Conservation (phyloP, 2,888 invertebrate genomes). For the Laspeyria flexula region DNA sequence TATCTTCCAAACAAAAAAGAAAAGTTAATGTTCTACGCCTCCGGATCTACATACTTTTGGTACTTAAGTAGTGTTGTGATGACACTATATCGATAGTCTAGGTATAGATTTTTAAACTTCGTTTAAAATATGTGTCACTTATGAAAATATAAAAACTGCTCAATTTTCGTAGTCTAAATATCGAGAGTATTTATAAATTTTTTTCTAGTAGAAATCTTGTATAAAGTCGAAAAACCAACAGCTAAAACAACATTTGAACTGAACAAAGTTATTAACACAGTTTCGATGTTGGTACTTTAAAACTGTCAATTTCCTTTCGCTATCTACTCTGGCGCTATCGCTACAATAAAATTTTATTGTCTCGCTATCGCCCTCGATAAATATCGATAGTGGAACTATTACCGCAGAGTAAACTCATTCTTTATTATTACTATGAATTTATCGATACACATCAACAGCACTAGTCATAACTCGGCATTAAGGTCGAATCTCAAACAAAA, state of each 20-base stretch:
- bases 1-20: conserved; percentile 41
- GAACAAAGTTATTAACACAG: conserved; percentile 30
- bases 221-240: no score
- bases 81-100: conserved; percentile 21
- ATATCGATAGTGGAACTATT: conserved; percentile 39
- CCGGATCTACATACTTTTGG: conserved; percentile 38
- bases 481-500: conserved; percentile 61
- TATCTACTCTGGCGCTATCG: conserved; percentile 34
- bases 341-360: conserved; percentile 42
- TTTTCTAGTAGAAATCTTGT: no score
- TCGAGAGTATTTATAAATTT: no score
- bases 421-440: conserved; percentile 24
- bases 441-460: conserved; percentile 45
- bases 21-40: conserved; percentile 44
- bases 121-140: background rate
- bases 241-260: conserved; percentile 22
- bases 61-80: conserved; percentile 27
- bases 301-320: conserved; percentile 41
- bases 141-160: no score
- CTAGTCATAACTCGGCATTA: conserved; percentile 57
- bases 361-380: conserved; percentile 32
- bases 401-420: conserved; percentile 2
- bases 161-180: no score
- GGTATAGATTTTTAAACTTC: background rate
- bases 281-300: conserved; percentile 28